Evolutionary conservation across 2,113 vertebrate species (phyloP).

Genomic region (Scolopax mira): DNA sequence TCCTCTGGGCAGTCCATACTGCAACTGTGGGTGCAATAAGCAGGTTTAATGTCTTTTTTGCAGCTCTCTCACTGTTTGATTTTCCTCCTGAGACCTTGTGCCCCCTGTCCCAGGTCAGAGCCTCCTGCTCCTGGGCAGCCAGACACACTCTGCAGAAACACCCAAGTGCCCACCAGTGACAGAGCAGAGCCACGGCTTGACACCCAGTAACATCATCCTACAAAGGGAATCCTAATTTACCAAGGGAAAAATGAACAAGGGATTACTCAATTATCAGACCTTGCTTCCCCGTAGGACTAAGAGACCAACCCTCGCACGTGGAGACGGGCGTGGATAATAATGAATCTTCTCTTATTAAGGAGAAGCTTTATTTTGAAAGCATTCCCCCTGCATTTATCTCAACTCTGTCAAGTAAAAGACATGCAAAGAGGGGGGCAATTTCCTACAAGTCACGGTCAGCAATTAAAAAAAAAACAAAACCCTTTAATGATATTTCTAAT

Average conservation of each 20-base stretch:
- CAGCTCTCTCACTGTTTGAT: neutral
- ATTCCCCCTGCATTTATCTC: neutral
- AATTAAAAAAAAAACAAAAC: neutral
- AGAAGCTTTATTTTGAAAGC: neutral
- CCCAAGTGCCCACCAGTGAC: fast-evolving
- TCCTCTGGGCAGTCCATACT: no score
- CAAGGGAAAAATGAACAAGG: neutral
- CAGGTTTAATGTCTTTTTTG: neutral
- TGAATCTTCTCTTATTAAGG: neutral
- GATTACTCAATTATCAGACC: neutral
- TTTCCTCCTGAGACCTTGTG: neutral
- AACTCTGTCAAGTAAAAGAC: neutral
- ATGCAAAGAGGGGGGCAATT: neutral
- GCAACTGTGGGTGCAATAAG: neutral
- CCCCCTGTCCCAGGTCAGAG: neutral
- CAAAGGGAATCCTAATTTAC: neutral
- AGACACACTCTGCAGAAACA: neutral
- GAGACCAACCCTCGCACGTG: neutral
- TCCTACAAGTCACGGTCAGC: neutral
- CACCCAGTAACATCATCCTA: neutral
- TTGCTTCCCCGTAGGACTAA: neutral
- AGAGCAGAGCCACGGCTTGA: neutral
- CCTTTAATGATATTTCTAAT: neutral
- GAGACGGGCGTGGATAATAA: neutral
- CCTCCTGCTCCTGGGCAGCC: neutral